Conservation (phyloP, 2,797 vertebrate species). For the Synanceia verrucosa region DNA sequence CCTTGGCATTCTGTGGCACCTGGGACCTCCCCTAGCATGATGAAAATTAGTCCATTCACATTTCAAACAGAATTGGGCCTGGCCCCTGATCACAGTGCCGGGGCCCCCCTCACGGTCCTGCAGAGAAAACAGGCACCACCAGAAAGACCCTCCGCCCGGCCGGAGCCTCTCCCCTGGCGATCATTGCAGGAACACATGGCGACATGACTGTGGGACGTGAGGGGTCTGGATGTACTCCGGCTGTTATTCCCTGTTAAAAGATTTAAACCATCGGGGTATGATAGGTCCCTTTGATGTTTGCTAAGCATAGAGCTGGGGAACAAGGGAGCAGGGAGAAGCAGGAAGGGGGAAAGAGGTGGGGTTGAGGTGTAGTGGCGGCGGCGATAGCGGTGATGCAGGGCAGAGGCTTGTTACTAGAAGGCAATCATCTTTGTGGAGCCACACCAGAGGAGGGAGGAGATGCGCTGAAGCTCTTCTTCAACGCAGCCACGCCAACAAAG, state of each 20-base stretch:
- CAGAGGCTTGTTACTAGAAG: constrained; percentile 87
- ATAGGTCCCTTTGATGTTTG: constrained; percentile 99
- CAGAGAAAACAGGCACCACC: constrained; percentile 90
- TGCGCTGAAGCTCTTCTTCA: constrained; percentile 85
- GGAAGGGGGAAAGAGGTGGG: constrained; percentile 49
- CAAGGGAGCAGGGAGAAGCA: constrained; percentile 60
- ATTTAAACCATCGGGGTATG: constrained; percentile 99
- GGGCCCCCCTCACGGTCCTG: constrained; percentile 84
- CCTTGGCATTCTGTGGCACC: constrained; percentile 96
- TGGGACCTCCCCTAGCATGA: constrained; percentile 92
- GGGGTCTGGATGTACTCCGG: constrained; percentile 97
- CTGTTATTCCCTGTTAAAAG: constrained; percentile 99
- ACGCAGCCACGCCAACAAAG: constrained; percentile 90
- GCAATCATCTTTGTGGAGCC: constrained; percentile 94
- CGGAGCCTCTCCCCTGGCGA: constrained; percentile 89
- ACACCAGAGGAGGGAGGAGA: constrained; percentile 83
- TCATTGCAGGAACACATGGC: constrained; percentile 92
- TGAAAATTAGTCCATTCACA: constrained; percentile 99
- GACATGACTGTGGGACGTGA: constrained; percentile 93
- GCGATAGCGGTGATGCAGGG: constrained; percentile 54
- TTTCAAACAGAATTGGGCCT: constrained; percentile 99
- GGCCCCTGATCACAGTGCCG: constrained; percentile 97
- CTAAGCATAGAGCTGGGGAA: constrained; percentile 94
- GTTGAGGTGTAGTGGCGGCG: constrained; percentile 58
- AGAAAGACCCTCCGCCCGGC: constrained; percentile 77